These are phyloP conservation scores for Phaonia tiefii DNA, from an alignment of 2,888 invertebrate genomes.

Conservation along the genomic window DNA sequence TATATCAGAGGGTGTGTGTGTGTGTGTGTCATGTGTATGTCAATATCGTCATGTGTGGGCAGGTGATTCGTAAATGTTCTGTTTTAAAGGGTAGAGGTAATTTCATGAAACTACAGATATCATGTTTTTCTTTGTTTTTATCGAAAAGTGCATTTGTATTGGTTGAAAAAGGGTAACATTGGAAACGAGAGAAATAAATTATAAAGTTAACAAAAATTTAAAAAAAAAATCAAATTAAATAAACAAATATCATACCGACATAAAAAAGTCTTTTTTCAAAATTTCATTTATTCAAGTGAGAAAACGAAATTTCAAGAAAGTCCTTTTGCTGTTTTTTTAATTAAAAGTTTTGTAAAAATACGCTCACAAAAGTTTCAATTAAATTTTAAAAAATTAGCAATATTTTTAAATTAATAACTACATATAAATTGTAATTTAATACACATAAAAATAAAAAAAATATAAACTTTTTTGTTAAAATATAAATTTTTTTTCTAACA, in stretches of 20 bases:
- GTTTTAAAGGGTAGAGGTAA: conserved; percentile 50
- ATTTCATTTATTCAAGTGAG: conserved; percentile 34
- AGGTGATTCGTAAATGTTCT: no score
- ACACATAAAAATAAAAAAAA: conserved; percentile 9
- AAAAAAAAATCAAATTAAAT: not conserved
- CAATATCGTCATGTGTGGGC: not conserved
- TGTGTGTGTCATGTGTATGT: conserved; percentile 11
- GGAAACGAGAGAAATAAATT: not conserved
- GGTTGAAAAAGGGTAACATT: no score
- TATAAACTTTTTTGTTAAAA: no score
- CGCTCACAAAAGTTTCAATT: conserved; percentile 58
- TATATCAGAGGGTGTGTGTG: conserved; percentile 8
- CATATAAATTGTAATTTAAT: not conserved
- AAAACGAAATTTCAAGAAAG: conserved; percentile 61
- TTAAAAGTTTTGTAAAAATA: conserved; percentile 48
- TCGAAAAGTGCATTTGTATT: no score
- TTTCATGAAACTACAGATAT: conserved; percentile 47
- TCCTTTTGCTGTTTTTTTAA: conserved; percentile 36
- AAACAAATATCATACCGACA: not conserved
- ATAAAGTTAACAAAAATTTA: not conserved
- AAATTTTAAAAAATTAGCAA: no score
- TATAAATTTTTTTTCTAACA: no score
- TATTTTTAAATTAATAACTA: no score
- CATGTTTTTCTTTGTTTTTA: not conserved
- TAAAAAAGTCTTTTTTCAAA: conserved; percentile 54